These are phyloP conservation scores for Lophius piscatorius DNA, from an alignment of 2,113 vertebrate species.

Conservation along the genomic window DNA sequence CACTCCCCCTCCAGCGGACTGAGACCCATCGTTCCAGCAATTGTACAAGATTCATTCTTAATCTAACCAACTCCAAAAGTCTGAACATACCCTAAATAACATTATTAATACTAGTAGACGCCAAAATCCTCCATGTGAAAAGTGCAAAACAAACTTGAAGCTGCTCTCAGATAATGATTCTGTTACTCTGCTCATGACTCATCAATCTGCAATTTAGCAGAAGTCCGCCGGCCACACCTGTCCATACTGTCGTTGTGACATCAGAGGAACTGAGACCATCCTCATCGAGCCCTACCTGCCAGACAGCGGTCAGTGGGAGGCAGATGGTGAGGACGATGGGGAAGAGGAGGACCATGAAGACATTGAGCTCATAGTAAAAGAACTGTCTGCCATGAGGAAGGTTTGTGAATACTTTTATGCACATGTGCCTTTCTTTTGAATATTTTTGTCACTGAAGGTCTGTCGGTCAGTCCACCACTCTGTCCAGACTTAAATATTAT, in stretches of 20 bases:
- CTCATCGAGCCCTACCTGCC: slow-evolving; percentile 66
- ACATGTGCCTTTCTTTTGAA: neutral
- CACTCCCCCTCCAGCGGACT: no score
- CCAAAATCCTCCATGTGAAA: no score
- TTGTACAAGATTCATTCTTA: no score
- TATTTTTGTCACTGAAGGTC: neutral
- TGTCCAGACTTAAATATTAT: no score
- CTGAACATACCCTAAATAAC: no score
- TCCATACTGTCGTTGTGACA: slow-evolving; percentile 88
- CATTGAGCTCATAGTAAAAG: slow-evolving; percentile 74
- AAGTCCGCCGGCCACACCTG: slow-evolving; percentile 82
- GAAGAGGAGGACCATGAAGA: slow-evolving; percentile 81
- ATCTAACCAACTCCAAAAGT: no score
- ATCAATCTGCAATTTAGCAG: slow-evolving; percentile 62
- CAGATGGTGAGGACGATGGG: slow-evolving; percentile 16
- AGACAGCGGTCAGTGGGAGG: neutral
- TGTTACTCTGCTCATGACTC: slow-evolving; percentile 7
- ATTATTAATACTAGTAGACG: no score
- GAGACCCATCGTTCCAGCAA: no score
- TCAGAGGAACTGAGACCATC: slow-evolving; percentile 81
- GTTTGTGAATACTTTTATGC: slow-evolving; percentile 28
- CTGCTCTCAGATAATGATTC: slow-evolving; percentile 13
- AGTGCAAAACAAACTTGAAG: no score
- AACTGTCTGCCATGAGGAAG: slow-evolving; percentile 73
- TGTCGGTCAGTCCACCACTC: neutral